Percentiles rank a stretch among this genome's conserved stretches.
Evolutionary conservation across 2,113 vertebrate genomes (phyloP).

Genomic region (Cryptotis parvus): DNA sequence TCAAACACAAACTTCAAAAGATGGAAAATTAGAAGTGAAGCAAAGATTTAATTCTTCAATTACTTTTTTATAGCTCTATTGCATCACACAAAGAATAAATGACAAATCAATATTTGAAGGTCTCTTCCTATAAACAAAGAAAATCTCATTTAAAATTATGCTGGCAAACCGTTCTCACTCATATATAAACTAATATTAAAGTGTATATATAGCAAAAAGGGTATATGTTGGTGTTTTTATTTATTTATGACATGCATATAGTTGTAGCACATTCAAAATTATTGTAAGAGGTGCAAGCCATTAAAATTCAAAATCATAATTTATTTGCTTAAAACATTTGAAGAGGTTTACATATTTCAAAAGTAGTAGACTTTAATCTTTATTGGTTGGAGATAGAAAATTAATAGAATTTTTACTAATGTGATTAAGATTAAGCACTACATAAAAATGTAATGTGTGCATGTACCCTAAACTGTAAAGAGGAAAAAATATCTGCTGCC

Average conservation of each 20-base stretch:
- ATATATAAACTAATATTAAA: background rate
- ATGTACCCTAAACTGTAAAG: background rate
- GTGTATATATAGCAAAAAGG: background rate
- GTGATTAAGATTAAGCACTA: background rate
- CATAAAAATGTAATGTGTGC: background rate
- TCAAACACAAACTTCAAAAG: slow-evolving; percentile 3
- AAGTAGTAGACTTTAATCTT: background rate
- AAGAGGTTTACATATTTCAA: background rate
- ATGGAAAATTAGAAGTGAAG: background rate
- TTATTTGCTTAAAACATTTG: background rate
- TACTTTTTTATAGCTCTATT: slow-evolving; percentile 37
- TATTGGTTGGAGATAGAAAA: background rate
- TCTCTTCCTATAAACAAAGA: slow-evolving; percentile 30
- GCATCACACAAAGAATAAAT: slow-evolving; percentile 53
- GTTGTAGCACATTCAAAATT: background rate
- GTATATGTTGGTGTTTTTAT: background rate
- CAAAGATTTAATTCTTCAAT: slow-evolving; percentile 5
- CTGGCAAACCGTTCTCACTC: background rate
- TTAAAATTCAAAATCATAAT: background rate
- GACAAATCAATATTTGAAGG: slow-evolving; percentile 77
- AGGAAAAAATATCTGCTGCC: background rate
- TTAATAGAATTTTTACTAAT: background rate
- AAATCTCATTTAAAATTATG: background rate
- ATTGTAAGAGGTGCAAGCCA: background rate
- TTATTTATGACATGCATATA: background rate